A percentile compares a stretch with the other conserved stretches of the same genome.
phyloP scores from a whole-genome alignment of 2,113 vertebrate species.

The Potamarius usumacintae region DNA sequence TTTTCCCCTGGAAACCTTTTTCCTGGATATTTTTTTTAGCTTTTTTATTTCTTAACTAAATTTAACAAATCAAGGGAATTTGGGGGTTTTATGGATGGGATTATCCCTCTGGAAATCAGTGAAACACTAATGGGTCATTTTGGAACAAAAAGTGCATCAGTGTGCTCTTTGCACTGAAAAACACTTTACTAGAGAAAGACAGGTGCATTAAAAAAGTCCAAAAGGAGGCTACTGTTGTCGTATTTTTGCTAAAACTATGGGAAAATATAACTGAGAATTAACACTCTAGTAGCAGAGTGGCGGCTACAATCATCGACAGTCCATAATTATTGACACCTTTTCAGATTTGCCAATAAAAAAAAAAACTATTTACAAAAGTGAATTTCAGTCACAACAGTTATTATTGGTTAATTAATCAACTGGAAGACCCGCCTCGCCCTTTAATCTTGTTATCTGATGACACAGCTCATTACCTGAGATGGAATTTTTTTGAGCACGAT shows the following conservation, averaged over 20 bases:
- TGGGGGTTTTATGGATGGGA: not conserved
- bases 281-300: not conserved
- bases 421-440: too few species aligned
- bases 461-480: too few species aligned
- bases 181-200: not conserved
- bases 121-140: not conserved
- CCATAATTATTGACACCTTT: too few species aligned
- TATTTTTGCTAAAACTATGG: not conserved
- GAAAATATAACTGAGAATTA: not conserved
- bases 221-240: not conserved
- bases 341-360: too few species aligned
- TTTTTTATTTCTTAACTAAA: slow-evolving; percentile 28
- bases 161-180: not conserved
- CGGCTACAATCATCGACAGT: too few species aligned
- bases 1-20: slow-evolving; percentile 28
- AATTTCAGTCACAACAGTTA: too few species aligned
- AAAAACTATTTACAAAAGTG: too few species aligned
- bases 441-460: too few species aligned
- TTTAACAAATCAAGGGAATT: slow-evolving; percentile 30
- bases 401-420: too few species aligned
- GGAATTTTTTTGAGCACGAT: too few species aligned
- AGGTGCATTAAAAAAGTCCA: not conserved
- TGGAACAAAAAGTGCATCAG: not conserved
- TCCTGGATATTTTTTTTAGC: slow-evolving; percentile 70
- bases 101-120: not conserved